A percentile compares a stretch with the other conserved stretches of the same genome.
phyloP scores from a whole-genome alignment of 2,888 invertebrate species.

The Orthonevra nobilis region DNA sequence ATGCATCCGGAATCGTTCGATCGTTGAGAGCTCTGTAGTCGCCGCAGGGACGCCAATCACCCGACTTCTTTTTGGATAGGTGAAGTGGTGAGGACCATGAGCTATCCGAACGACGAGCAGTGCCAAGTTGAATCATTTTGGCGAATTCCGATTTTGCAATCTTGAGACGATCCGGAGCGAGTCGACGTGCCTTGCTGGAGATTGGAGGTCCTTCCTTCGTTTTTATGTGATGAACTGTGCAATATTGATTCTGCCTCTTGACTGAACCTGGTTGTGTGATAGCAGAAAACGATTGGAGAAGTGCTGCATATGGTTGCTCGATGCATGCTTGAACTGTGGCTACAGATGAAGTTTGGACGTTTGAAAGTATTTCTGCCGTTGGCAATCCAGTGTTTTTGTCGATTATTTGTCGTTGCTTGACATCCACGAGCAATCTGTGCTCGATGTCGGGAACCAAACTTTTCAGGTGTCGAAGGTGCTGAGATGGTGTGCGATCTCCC shows the following conservation, averaged over 20 bases:
- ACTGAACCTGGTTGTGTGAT: slow-evolving; percentile 9
- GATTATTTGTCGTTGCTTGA: slow-evolving; percentile 13
- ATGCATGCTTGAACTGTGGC: too few relatives aligned
- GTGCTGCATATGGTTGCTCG: too few relatives aligned
- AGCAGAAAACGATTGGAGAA: slow-evolving; percentile 11
- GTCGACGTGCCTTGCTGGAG: slow-evolving; percentile 14
- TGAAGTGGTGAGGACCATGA: slow-evolving; percentile 17
- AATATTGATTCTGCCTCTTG: slow-evolving; percentile 6
- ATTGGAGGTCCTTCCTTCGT: too few relatives aligned
- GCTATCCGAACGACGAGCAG: slow-evolving; percentile 18
- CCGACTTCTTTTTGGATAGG: background rate
- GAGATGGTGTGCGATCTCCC: too few relatives aligned
- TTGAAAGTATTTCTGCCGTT: slow-evolving; percentile 3
- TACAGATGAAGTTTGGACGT: slow-evolving; percentile 15
- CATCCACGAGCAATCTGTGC: too few relatives aligned
- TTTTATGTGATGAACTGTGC: slow-evolving; percentile 20
- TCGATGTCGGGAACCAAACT: slow-evolving; percentile 11
- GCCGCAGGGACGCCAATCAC: slow-evolving; percentile 42
- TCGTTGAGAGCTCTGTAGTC: slow-evolving; percentile 50
- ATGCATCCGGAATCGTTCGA: slow-evolving; percentile 74
- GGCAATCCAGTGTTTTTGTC: background rate
- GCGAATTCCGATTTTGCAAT: slow-evolving; percentile 29
- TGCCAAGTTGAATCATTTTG: slow-evolving; percentile 33
- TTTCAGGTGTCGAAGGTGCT: slow-evolving; percentile 32
- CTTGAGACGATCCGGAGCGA: slow-evolving; percentile 25